Evolutionary conservation across 2,888 invertebrate species (phyloP), one percentile per base, ranked within the genome.

Genomic region (Cantharis flavilabris): DNA sequence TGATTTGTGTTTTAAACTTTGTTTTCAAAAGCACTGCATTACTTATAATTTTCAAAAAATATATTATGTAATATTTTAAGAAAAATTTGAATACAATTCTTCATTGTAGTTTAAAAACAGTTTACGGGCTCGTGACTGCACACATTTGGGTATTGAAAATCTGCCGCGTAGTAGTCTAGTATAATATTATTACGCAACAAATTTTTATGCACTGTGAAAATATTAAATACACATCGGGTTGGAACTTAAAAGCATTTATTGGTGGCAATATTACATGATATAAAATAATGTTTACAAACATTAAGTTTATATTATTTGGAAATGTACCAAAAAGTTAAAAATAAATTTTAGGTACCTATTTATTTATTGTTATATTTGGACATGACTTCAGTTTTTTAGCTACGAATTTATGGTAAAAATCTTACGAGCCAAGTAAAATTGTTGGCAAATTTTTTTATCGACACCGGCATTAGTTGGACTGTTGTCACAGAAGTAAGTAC

Each of bases 351-450:
- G 49, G 67, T 63, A 62, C 49, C 75, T 67, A 18, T 30, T 26
- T 69, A 70, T 49, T 62, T 28, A 75, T 69, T 62, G 75, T 65
- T 75, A 75, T 71, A 75, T 71, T 75, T 67, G 75, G 71, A 75
- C 28, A 65, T 65, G 69, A 73, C 75, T 71, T 75, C 75, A 62
- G 26, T 67, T 62, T 33, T 75, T 49, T 28, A 65, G 70, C 18
- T 75, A 75, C 67, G 71, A 71, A 75, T 71, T 71, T 75, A 67
- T 65, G 71, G 49, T 49, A 49, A 49, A 49, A 49, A 49, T 49
- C 49, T 13, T 49, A 49, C 49, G n/a, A 49, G 49, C 49, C 49
- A 49, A 49, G 49, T 33, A 4, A 13, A 13, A n/a, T 33, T 13
- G 13, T 49, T 49, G 49, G 49, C 49, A 49, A 49, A 49, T n/a